A percentile compares a stretch with the other conserved stretches of the same genome.
These are phyloP conservation scores for Ephestia elutella DNA, from an alignment of 1,140 invertebrate genomes.

Conservation along the genomic window DNA sequence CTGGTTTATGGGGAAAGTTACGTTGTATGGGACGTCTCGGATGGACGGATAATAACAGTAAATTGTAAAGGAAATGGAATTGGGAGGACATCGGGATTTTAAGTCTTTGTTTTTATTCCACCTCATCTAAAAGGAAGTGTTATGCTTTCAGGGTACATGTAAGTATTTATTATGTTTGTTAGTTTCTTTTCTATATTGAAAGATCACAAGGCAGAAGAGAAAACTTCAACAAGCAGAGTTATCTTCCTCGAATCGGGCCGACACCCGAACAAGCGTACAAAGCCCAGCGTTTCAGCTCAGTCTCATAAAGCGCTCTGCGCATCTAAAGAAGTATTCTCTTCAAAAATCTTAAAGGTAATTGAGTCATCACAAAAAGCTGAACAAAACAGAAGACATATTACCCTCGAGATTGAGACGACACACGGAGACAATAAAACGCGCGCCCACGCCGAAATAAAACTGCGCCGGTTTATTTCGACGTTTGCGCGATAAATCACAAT, in stretches of 20 bases:
- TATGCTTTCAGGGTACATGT: too few species aligned
- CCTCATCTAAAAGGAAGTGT: too few species aligned
- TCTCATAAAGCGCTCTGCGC: too few species aligned
- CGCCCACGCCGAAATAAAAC: neutral
- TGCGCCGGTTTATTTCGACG: constrained; percentile 50
- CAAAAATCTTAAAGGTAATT: too few species aligned
- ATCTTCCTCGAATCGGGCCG: too few species aligned
- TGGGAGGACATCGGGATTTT: neutral
- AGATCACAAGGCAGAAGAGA: too few species aligned
- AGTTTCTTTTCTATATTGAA: too few species aligned
- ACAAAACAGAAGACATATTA: neutral
- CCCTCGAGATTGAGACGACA: neutral
- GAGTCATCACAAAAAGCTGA: neutral
- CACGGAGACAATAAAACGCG: neutral
- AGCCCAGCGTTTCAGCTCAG: too few species aligned
- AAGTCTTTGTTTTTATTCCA: neutral
- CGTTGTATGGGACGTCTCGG: constrained; percentile 1
- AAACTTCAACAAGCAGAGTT: too few species aligned
- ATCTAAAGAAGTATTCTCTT: too few species aligned
- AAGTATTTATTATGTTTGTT: too few species aligned
- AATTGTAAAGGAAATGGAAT: neutral
- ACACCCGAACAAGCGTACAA: too few species aligned
- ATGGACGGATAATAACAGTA: constrained; percentile 1
- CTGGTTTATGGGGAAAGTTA: neutral
- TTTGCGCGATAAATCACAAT: constrained; percentile 66